Base-by-base conservation (phyloP, 1,140 invertebrate genomes). In the Episyrphus balteatus region DNA sequence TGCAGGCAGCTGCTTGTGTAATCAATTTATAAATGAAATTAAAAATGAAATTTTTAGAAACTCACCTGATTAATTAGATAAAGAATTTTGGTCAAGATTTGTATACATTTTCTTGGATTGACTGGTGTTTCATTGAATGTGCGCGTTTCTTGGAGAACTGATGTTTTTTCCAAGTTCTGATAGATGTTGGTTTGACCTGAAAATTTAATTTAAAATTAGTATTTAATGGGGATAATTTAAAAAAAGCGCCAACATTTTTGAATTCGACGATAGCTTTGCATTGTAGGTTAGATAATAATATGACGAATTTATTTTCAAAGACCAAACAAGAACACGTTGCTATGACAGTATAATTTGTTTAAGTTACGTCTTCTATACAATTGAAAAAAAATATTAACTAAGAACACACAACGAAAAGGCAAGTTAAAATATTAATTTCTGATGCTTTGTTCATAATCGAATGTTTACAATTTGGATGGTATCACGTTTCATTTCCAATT, bases 121-220 rank as follows among this genome's bases (percentile, higher is more conserved):
- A 99, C 86, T 5, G 94, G 90, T 5, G 93, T 95, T 52, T 98
- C 93, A 69, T 98, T 99, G 68, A 99, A 99, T 14, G 87, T 88
- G 46, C 95, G 77, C 1, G 93, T 90, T 74, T 99, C 95, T 73
- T 98, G 96, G 10, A 99, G 75, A 42, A 98, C 92, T 10, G 88
- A 84, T 0, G 91, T 98, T 70, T 98, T 98, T 59, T 98, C 94
- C 51, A 98, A 70, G 63, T 92, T 92, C 63, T 85, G 82, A 69
- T 91, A 98, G 13, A 87, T 88, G 72, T 94, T 94, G 1, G 82
- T 84, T 34, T 82, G 81, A 51, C 79, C 80, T 67, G 40, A 26
- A 44, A 44, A 15, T 3, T 14, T 44, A 8, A 6, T 33, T 41
- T 18, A 5, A 3, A 19, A 41, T 41, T 14, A 19, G 5, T 11